phyloP scores from a whole-genome alignment of 37 sponge, comb jelly and placozoan genomes.

The Petrosia ficiformis region DNA sequence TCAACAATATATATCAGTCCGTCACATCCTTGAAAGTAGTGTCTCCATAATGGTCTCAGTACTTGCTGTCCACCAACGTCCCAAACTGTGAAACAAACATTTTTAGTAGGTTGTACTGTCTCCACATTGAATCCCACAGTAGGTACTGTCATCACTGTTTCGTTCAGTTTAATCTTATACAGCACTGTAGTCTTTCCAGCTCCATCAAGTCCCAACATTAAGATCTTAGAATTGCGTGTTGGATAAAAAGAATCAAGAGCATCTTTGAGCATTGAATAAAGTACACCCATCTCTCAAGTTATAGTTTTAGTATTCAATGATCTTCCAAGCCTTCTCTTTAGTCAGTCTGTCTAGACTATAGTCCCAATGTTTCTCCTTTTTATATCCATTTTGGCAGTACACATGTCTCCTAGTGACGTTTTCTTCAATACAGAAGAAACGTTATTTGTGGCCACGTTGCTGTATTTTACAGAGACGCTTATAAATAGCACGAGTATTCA shows the following conservation, averaged over 20 bases:
- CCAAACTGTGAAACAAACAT: slow-evolving; percentile 58
- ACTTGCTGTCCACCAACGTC: slow-evolving; percentile 58
- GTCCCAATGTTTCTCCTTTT: too few species aligned
- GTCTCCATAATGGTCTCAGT: slow-evolving; percentile 63
- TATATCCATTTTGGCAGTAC: too few species aligned
- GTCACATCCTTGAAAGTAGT: slow-evolving; percentile 27
- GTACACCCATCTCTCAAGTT: background rate
- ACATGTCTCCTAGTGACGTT: too few species aligned
- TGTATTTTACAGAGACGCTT: too few species aligned
- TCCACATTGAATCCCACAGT: slow-evolving; percentile 59
- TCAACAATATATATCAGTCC: slow-evolving; percentile 29
- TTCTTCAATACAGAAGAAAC: too few species aligned
- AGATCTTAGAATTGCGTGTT: slow-evolving; percentile 18
- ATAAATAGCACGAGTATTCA: too few species aligned
- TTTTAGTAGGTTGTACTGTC: slow-evolving; percentile 11
- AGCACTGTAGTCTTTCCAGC: slow-evolving; percentile 68
- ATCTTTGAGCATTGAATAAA: background rate
- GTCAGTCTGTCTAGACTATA: too few species aligned
- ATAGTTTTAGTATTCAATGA: too few species aligned
- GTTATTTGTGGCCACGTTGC: too few species aligned
- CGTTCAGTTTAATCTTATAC: slow-evolving; percentile 72
- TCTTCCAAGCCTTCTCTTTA: too few species aligned
- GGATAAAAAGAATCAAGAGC: background rate
- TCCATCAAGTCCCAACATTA: slow-evolving; percentile 60
- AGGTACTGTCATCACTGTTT: slow-evolving; percentile 56